Base-by-base conservation (phyloP, 2,797 vertebrate species). In the Silurus aristotelis region DNA sequence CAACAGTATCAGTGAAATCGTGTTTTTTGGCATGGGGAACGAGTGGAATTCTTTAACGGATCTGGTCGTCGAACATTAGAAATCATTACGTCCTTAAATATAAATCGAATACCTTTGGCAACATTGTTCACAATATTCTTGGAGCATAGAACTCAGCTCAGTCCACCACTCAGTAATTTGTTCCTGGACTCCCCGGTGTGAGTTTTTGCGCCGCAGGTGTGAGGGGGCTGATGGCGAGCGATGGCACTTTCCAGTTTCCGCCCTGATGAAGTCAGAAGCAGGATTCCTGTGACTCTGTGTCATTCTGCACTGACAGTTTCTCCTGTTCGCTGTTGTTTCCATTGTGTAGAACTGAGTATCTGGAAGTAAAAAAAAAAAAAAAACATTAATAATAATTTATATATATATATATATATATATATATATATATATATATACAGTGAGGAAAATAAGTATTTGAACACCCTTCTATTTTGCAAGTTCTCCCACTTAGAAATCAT, bases 311-410 rank as follows among this genome's bases (percentile, higher is more conserved):
- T 85, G 94, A 94, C 91, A 95, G 94, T 88, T 96, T 97, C 92
- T 98, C 96, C 5, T 95, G 95, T 86, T 97, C 96, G 86, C 92
- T 91, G 88, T 96, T 96, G 92, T 94, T 96, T 85, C 96, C 95
- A 0, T 97, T 97, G 90, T 94, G 95, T 86, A 99, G 94, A 90
- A 97, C 96, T 72, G 94, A 95, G 91, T 99, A 99, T 93, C 97
- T 99, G 90, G 68, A 83, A 82, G 77, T 10, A 55, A 56, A 83
- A 68, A 84, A 46, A 58, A 43, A 8, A 56, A 0, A 66, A 46
- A 12, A 61, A 75, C 3, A 63, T 55, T 55, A 38, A 38, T 38
- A 38, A 38, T 38, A 1, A 52, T 52, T 52, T 52, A 9, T 52
- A 1, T 52, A 52, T 10, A 10, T 52, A 52, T 52, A 10, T 52